Base-by-base conservation (phyloP, 1,140 invertebrate species). In the Lordiphosa stackelbergi region DNA sequence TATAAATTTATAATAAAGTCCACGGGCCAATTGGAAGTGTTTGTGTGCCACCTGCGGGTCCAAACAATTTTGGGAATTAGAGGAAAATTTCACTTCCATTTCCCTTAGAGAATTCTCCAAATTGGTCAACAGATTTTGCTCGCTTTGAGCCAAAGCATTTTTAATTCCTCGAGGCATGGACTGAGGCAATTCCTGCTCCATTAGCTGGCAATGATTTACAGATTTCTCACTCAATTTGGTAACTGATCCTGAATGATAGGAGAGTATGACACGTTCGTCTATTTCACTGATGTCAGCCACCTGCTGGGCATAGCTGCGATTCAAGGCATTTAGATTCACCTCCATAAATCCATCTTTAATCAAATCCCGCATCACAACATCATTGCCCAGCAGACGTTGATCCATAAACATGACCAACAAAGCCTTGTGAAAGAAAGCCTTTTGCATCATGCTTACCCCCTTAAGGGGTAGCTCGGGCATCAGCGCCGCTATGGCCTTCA, bases 231-330 rank as follows among this genome's bases (percentile, higher is more conserved):
- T 24, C 8, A 6, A 24, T 57, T 3, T 5, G 19, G 4, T 22
- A 9, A 11, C 2, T 12, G 2, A 5, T 42, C 12, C n/a, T 40
- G 11, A 28, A 0, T 19, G 19, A 35, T n/a, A 13, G 11, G 13
- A 24, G 8, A 61, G 90, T 89, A 98, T 96, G 86, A 99, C 95
- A 70, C 97, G 91, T 88, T 99, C 98, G 86, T 99, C 98, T 89
- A 99, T 97, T 89, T 98, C 96, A 4, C 96, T 96, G 46, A 94
- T 93, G 87, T 92, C 97, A 11, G 98, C 88, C 31, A 98, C 93
- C 88, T 95, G 95, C 49, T 93, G 93, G 84, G 97, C 96, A 87
- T 99, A 99, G 10, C 92, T 89, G 85, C 93, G 95, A 69, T 95
- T 96, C 36, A 98, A 89, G 51, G 92, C 92, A 89, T 95, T 96